Conservation (phyloP, 2,888 invertebrate species). For the Drosophila hamatofila region DNA sequence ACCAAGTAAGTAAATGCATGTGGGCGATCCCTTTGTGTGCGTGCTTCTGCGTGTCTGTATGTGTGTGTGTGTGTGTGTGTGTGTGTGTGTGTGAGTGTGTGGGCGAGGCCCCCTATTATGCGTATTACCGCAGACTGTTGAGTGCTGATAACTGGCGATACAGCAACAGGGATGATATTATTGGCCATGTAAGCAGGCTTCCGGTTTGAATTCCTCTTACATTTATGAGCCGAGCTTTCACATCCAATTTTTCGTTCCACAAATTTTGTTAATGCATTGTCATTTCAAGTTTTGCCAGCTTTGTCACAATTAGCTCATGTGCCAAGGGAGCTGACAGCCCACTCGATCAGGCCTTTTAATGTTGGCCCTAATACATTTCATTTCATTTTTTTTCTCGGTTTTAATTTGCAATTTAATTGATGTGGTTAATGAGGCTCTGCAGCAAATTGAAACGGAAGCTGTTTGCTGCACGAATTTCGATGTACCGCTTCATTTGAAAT, state of each 20-base stretch:
- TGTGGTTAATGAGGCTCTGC: slow-evolving; percentile 66
- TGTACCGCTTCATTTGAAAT: slow-evolving; percentile 49
- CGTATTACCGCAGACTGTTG: slow-evolving; percentile 16
- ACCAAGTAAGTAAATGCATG: slow-evolving; percentile 86
- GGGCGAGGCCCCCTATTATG: slow-evolving; percentile 10
- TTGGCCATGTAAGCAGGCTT: slow-evolving; percentile 20
- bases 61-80: background rate
- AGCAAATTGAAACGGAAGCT: slow-evolving; percentile 72
- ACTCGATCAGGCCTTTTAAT: background rate
- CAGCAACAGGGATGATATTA: slow-evolving; percentile 2
- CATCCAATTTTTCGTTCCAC: background rate
- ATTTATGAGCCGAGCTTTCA: slow-evolving; percentile 15
- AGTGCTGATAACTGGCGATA: slow-evolving; percentile 16
- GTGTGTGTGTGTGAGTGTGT: background rate
- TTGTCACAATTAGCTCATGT: slow-evolving; percentile 48
- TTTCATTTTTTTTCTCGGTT: slow-evolving; percentile 45
- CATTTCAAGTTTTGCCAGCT: slow-evolving; percentile 42
- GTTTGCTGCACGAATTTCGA: slow-evolving; percentile 11
- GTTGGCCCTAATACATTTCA: background rate
- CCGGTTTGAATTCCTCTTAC: slow-evolving; percentile 14
- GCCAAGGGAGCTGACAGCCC: slow-evolving; percentile 8
- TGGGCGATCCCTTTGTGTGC: slow-evolving; percentile 26
- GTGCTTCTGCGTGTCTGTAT: background rate
- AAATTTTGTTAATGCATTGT: slow-evolving; percentile 27
- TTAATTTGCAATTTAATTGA: slow-evolving; percentile 68